Conservation (phyloP, 2,888 invertebrate genomes). For the Limnephilus marmoratus region DNA sequence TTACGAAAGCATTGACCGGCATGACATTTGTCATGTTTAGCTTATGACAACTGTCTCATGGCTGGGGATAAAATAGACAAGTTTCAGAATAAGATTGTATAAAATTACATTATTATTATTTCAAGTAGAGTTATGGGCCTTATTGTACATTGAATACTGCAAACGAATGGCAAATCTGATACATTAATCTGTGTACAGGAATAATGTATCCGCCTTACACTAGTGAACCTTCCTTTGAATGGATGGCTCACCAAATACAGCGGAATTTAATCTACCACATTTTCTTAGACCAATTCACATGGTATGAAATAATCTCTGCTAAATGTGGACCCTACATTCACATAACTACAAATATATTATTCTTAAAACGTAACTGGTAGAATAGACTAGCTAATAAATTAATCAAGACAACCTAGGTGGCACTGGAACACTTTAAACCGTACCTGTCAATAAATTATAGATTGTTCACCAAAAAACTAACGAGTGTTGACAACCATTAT, state of each 20-base stretch:
- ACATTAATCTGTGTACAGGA: background rate
- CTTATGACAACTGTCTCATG: background rate
- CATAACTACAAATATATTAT: background rate
- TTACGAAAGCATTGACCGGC: no score
- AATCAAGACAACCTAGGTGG: background rate
- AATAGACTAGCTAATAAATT: background rate
- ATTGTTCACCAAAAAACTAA: background rate
- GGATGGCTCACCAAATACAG: slow-evolving; percentile 52
- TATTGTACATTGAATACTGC: background rate
- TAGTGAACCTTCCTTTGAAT: slow-evolving; percentile 37
- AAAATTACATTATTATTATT: background rate
- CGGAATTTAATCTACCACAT: slow-evolving; percentile 60
- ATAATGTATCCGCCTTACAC: slow-evolving; percentile 60
- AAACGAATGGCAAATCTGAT: background rate
- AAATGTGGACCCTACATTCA: slow-evolving; percentile 37
- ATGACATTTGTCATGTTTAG: background rate
- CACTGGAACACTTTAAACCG: background rate
- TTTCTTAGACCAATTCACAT: slow-evolving; percentile 58
- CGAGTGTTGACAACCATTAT: background rate
- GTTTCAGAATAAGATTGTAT: background rate
- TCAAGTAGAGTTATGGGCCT: background rate
- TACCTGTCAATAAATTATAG: background rate
- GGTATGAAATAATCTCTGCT: slow-evolving; percentile 52
- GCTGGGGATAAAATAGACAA: background rate
- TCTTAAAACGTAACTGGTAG: background rate